Evolutionary conservation across 2,113 vertebrate genomes (phyloP), one percentile per base, ranked within the genome.

Genomic region (Lipophrys pholis): DNA sequence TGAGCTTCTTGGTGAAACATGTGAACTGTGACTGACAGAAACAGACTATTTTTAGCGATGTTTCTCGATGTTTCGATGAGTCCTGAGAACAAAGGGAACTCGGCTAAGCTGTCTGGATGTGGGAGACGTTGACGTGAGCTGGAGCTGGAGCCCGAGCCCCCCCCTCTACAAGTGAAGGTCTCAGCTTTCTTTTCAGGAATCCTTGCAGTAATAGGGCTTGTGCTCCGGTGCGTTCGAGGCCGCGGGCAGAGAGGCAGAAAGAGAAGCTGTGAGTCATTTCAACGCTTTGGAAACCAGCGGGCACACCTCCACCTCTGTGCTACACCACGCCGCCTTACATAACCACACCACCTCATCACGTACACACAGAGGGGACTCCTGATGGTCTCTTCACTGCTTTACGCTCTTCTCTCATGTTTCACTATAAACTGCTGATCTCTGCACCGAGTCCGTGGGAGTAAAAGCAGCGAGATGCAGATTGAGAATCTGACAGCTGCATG

Each of bases 241-340:
- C 21, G 2, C 16, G 17, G 58, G 55, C 62, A 52, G 51, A 50
- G 46, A 72, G 17, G 21, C 21, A 30, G 21, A 30, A 4, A 48
- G 51, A 52, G 39, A 50, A 68, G 30, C n/a, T 68, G 43, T 73
- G 69, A 84, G 50, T 81, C 69, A 66, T 51, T 57, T 51, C 6
- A 70, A n/a, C 30, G 11, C 69, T 62, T 70, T 74, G 65, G 78
- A 71, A 77, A 70, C 58, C 48, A 62, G 9, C 60, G 54, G 38
- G 14, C n/a, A 55, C 10, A 11, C 11, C 30, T 66, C 40, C 50
- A 43, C 50, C 53, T 71, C 54, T 48, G 40, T 56, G 16, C 43
- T 63, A 48, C 35, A 36, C 58, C 65, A 17, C 40, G 36, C 30
- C 41, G 15, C 12, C 39, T 77, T 79, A 73, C 40, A 52, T 56